Evolutionary conservation across 2,797 vertebrate genomes (phyloP).

Genomic region (Pelobates cultripes): DNA sequence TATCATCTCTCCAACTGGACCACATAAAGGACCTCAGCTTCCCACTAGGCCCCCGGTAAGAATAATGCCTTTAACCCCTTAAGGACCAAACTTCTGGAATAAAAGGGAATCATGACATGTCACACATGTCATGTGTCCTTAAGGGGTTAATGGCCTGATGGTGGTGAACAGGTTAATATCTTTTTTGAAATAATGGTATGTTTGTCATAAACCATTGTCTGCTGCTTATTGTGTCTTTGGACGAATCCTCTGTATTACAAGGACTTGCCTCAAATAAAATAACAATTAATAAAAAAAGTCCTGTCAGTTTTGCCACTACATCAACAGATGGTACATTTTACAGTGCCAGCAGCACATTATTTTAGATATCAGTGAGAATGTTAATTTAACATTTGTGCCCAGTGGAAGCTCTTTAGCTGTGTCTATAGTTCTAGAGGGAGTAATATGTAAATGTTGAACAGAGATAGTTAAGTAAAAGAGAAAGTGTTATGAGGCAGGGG

Average conservation of each 20-base stretch:
- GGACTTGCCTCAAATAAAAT: neutral
- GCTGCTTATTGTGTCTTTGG: neutral
- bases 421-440: constrained; percentile 48
- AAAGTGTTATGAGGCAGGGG: constrained; percentile 31
- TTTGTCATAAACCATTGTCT: constrained; percentile 25
- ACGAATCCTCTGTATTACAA: neutral
- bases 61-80: too few species aligned
- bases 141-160: too few species aligned
- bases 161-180: neutral
- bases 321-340: constrained; percentile 26
- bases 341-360: constrained; percentile 44
- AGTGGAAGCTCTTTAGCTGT: constrained; percentile 46
- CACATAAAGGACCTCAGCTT: too few species aligned
- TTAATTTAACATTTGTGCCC: constrained; percentile 46
- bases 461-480: constrained; percentile 30
- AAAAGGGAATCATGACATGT: too few species aligned
- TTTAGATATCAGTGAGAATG: constrained; percentile 46
- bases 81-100: too few species aligned
- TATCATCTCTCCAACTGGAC: too few species aligned
- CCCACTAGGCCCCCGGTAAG: too few species aligned
- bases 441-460: constrained; percentile 47
- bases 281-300: neutral
- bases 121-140: too few species aligned
- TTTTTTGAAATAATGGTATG: constrained; percentile 36
- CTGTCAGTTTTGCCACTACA: constrained; percentile 23